These are phyloP conservation scores for Dendrocincla tyrannina DNA, from an alignment of 2,797 vertebrate genomes.

Conservation along the genomic window DNA sequence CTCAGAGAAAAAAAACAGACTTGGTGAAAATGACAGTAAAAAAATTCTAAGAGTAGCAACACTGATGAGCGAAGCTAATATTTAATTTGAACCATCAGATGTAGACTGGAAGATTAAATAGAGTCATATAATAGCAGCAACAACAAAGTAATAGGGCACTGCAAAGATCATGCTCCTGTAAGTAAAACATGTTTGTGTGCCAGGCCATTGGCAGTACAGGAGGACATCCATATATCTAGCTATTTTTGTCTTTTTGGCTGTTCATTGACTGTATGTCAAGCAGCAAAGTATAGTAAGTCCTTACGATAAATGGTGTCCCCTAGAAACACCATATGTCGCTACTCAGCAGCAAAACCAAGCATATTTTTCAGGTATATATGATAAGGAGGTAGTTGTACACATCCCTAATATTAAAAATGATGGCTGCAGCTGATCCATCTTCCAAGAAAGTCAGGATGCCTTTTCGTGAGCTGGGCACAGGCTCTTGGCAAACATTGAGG, in stretches of 20 bases:
- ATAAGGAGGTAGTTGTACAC: background rate
- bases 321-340: background rate
- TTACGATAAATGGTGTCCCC: conserved; percentile 36
- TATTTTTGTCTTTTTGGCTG: conserved; percentile 54
- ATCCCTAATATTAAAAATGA: background rate
- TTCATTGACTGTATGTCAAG: conserved; percentile 54
- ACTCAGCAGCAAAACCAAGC: background rate
- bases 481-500: background rate
- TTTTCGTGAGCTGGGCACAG: background rate
- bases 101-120: background rate
- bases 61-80: background rate
- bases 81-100: background rate
- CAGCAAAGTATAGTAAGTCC: conserved; percentile 41
- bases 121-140: background rate
- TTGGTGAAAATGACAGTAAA: background rate
- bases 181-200: conserved; percentile 31
- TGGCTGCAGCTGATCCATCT: background rate
- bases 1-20: background rate
- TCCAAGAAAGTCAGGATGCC: background rate
- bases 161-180: conserved; percentile 10
- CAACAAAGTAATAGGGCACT: background rate
- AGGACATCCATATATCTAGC: conserved; percentile 26
- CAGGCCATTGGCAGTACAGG: conserved; percentile 13
- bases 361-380: background rate
- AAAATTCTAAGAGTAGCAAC: background rate